Conservation (phyloP, 1,140 invertebrate species). For the Dufourea novaeangliae region DNA sequence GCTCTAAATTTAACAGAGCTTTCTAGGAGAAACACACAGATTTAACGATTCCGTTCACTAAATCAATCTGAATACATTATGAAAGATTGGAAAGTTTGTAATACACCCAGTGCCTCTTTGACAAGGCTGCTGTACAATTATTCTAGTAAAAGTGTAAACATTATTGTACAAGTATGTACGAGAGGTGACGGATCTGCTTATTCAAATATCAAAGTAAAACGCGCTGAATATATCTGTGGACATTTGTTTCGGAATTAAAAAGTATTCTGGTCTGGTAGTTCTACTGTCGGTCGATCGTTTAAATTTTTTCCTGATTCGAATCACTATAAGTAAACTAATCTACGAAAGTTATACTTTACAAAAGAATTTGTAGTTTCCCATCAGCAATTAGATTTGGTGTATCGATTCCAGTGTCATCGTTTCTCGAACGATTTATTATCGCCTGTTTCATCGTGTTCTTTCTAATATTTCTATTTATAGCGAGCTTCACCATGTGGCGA, state of each 20-base stretch:
- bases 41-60: background rate
- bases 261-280: no score
- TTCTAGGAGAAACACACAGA: background rate
- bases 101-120: background rate
- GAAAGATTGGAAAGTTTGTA: background rate
- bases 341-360: no score
- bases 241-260: background rate
- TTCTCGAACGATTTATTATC: background rate
- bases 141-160: conserved; percentile 15
- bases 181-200: background rate
- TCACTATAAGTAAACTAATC: no score
- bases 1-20: background rate
- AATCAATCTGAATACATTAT: background rate
- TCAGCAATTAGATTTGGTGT: no score
- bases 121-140: conserved; percentile 8
- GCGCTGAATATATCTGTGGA: background rate
- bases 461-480: background rate
- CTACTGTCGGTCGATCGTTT: no score
- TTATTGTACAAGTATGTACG: background rate
- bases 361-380: no score
- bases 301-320: no score
- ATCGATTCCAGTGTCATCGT: background rate
- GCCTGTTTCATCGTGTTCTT: background rate
- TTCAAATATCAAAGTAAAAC: background rate
- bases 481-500: background rate